A percentile compares a stretch with the other conserved stretches of the same genome.
phyloP scores from a whole-genome alignment of 1,140 invertebrate species.

The Bombus sylvicola region DNA sequence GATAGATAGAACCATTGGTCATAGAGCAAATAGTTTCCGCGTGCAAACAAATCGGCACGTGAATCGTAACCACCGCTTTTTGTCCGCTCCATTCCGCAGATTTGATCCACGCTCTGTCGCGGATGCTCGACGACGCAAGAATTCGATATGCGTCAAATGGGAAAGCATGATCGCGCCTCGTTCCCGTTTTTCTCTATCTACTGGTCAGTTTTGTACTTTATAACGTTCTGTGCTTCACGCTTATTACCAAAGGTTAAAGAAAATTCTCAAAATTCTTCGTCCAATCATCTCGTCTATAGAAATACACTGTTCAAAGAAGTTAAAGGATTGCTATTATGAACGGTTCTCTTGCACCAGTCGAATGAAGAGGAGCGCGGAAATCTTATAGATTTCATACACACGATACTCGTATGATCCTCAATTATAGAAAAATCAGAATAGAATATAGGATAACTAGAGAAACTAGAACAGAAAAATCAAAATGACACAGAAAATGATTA shows the following conservation, averaged over 20 bases:
- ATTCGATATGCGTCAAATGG: background rate
- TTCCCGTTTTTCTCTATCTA: background rate
- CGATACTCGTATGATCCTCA: no score
- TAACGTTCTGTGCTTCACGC: background rate
- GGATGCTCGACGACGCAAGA: background rate
- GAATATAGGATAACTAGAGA: no score
- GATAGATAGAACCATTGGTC: background rate
- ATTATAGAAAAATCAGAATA: no score
- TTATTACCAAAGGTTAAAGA: background rate
- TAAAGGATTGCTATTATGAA: no score
- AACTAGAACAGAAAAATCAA: no score
- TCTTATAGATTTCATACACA: no score
- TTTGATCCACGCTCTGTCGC: slow-evolving; percentile 19
- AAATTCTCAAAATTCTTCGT: background rate
- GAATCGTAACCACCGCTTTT: slow-evolving; percentile 37
- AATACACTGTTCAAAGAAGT: no score
- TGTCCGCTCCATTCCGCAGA: background rate
- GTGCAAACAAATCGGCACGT: slow-evolving; percentile 35
- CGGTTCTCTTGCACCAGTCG: no score
- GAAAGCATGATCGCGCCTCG: background rate
- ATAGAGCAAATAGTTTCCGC: slow-evolving; percentile 29
- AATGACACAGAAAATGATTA: no score
- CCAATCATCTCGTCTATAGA: background rate
- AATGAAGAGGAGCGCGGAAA: no score
- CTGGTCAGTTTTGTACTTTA: background rate